Base-by-base conservation (phyloP, 2,888 invertebrate genomes). In the Eupithecia inturbata region DNA sequence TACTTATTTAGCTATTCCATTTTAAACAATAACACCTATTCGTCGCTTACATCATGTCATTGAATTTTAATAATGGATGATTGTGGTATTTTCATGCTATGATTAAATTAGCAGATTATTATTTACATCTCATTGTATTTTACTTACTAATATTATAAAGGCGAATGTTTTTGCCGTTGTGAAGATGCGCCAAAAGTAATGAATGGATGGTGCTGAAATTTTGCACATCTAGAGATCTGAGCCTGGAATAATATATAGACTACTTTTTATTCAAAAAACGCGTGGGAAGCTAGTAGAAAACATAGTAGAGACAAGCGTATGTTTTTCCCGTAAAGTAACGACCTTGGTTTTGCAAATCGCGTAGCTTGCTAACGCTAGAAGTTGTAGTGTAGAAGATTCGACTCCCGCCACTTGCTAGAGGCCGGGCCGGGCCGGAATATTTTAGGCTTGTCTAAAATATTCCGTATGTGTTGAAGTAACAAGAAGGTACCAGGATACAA, bases 1-100 rank as follows among this genome's bases (percentile, higher is more conserved):
- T 63, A 36, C 70, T 7, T 70, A 39, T 5, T 67, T 57, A 41
- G 41, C 12, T n/a, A 72, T 62, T 33, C 63, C 1, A 70, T 36
- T 39, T n/a, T 31, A 62, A 31, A 19, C 31, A 63, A 36, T 9
- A 63, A 33, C 4, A 33, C 16, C 26, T 28, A 28, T 60, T 16
- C 28, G 60, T 60, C 28, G 60, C n/a, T 33, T n/a, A n/a, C 19
- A 63, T 63, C n/a, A 63, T 63, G 16, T 33, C 71, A 62, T 67
- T 67, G 36, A 72, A 72, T 45, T 60, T 53, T 71, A 31, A 31
- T 36, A 14, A 22, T 33, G n/a, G 33, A 70, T 64, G 49, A 31
- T 26, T 22, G 41, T 57, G 57, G 26, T 60, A 28, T 28, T 60
- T 28, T 60, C 60, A 28, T 28, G 26, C 28, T 19, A 12, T 9